Percentiles rank a stretch among this genome's conserved stretches.
Evolutionary conservation across 2,113 vertebrate genomes (phyloP).

Genomic region (Gopherus evgoodei): DNA sequence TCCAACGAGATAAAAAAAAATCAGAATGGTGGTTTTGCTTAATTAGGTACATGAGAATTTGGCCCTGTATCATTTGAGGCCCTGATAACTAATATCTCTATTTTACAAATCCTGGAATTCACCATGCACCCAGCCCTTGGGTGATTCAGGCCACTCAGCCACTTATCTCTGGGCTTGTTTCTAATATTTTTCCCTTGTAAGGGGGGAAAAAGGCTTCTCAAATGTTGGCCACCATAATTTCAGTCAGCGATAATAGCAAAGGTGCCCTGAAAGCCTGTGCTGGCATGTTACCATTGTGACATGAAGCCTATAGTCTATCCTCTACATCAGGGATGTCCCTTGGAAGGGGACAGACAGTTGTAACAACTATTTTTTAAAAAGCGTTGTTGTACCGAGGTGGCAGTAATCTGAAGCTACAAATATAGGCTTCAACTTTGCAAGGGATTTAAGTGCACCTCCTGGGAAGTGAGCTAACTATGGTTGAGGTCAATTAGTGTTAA

Average conservation of each 20-base stretch:
- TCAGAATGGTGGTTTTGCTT: conserved; percentile 52
- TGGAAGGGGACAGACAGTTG: conserved; percentile 19
- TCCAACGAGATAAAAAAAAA: neutral
- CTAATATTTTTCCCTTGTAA: neutral
- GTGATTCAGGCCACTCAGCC: neutral
- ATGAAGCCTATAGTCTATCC: neutral
- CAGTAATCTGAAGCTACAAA: neutral
- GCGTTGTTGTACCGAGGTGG: neutral
- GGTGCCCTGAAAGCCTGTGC: neutral
- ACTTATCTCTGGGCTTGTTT: neutral
- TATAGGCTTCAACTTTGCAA: neutral
- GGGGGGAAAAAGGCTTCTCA: neutral
- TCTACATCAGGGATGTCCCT: neutral
- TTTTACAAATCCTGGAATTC: conserved; percentile 13
- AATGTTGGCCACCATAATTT: neutral
- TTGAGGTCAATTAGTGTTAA: neutral
- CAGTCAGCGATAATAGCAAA: neutral
- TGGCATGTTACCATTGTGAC: neutral
- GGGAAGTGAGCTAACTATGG: neutral
- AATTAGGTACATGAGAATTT: conserved; percentile 40
- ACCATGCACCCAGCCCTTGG: neutral
- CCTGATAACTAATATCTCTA: conserved; percentile 62
- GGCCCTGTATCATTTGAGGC: conserved; percentile 46
- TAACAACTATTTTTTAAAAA: neutral
- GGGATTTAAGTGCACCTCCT: neutral